Evolutionary conservation across 2,888 invertebrate genomes (phyloP).

Genomic region (Cryptocheilus praepositus): DNA sequence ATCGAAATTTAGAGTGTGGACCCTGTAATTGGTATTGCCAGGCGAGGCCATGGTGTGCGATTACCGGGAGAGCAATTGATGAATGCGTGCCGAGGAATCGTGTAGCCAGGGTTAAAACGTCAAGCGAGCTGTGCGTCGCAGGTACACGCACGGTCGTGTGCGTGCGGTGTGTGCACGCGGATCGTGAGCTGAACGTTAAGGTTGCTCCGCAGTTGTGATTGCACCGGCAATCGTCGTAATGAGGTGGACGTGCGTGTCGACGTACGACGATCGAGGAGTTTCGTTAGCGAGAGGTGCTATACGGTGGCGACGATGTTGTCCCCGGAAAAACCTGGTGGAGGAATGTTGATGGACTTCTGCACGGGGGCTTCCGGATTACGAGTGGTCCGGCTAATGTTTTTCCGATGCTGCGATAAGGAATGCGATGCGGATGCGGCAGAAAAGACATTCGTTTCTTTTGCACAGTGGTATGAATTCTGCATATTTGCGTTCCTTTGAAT

Average conservation of each 20-base stretch:
- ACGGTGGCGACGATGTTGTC: not conserved
- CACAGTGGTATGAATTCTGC: too few relatives aligned
- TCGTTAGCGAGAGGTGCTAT: constrained; percentile 8
- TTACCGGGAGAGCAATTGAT: too few relatives aligned
- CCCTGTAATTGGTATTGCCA: not conserved
- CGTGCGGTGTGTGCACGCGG: constrained; percentile 9
- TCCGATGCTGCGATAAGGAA: too few relatives aligned
- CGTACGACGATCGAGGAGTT: constrained; percentile 10
- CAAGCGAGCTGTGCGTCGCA: not conserved
- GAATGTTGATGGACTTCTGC: too few relatives aligned
- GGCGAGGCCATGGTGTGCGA: not conserved
- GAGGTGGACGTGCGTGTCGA: constrained; percentile 37
- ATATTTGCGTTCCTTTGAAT: too few relatives aligned
- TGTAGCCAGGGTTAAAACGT: too few relatives aligned
- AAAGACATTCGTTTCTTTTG: too few relatives aligned
- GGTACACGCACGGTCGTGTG: constrained; percentile 1
- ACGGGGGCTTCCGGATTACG: too few relatives aligned
- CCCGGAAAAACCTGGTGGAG: not conserved
- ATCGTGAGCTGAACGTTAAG: constrained; percentile 15
- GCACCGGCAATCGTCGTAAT: constrained; percentile 40
- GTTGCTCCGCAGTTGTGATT: constrained; percentile 31
- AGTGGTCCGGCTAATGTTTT: too few relatives aligned
- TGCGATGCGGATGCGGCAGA: too few relatives aligned
- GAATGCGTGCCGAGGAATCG: too few relatives aligned
- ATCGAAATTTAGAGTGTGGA: too few relatives aligned